A percentile compares a stretch with the other conserved stretches of the same genome.
Conservation (phyloP, 2,113 vertebrate genomes). For the Phylloscopus trochiloides region DNA sequence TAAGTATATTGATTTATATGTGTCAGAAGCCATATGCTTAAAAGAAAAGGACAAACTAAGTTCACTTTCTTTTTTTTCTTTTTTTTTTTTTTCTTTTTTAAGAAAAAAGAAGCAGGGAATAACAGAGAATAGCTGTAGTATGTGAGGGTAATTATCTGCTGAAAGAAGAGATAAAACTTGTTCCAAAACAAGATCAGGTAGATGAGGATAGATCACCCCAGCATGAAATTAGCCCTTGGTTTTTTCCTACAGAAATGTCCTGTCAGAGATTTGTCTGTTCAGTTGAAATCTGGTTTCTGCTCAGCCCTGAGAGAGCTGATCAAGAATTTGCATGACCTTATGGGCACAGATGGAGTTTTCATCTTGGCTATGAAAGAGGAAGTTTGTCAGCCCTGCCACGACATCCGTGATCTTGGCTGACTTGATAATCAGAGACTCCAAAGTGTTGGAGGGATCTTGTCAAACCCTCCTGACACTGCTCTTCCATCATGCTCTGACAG, state of each 20-base stretch:
- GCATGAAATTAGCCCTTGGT: background rate
- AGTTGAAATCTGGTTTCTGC: background rate
- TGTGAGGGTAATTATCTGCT: background rate
- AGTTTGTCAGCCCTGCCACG: background rate
- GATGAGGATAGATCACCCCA: background rate
- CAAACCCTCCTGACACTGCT: background rate
- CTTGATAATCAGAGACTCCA: background rate
- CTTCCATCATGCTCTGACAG: background rate
- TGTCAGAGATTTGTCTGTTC: background rate
- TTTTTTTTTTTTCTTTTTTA: background rate
- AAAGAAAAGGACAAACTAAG: background rate
- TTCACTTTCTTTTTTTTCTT: background rate
- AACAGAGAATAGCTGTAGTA: background rate
- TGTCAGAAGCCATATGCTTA: background rate
- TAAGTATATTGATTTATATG: background rate
- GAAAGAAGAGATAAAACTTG: background rate
- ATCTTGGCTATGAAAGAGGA: background rate
- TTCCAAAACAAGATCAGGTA: background rate
- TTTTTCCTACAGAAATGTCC: background rate
- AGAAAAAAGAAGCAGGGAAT: background rate
- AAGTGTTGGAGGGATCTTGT: background rate
- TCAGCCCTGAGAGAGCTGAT: background rate
- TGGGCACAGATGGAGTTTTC: background rate
- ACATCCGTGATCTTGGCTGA: rapidly evolving
- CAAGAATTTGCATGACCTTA: background rate